A percentile compares a stretch with the other conserved stretches of the same genome.
phyloP scores from a whole-genome alignment of 2,113 vertebrate species.

The Dunckerocampus dactyliophorus region DNA sequence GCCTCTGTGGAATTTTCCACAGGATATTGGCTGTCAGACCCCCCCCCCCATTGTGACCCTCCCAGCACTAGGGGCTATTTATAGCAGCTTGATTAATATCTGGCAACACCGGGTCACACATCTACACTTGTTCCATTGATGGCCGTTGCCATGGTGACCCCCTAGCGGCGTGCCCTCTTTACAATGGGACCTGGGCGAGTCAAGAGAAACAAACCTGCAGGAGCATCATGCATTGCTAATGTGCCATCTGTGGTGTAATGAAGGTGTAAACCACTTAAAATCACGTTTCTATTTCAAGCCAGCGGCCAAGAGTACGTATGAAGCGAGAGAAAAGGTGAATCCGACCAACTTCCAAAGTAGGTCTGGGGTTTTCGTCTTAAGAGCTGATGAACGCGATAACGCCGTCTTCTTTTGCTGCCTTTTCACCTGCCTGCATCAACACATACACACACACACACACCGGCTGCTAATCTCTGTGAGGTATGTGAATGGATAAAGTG shows the following conservation, averaged over 20 bases:
- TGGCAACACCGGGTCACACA: constrained; percentile 72
- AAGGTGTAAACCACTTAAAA: background rate
- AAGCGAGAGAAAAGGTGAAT: background rate
- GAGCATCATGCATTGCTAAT: too few species aligned
- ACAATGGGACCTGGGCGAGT: constrained; percentile 47
- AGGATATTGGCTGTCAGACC: constrained; percentile 74
- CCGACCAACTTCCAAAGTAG: constrained; percentile 33
- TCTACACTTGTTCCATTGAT: constrained; percentile 76
- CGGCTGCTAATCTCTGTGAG: constrained; percentile 49
- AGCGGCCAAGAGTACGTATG: background rate
- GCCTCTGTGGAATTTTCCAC: constrained; percentile 74
- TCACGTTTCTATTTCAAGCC: constrained; percentile 30
- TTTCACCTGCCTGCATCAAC: constrained; percentile 25
- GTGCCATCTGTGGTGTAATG: too few species aligned
- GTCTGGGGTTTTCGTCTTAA: constrained; percentile 14
- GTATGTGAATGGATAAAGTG: constrained; percentile 58
- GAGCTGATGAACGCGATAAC: constrained; percentile 15
- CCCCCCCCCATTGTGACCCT: constrained; percentile 68
- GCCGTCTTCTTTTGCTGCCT: constrained; percentile 2
- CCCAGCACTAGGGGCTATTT: constrained; percentile 68
- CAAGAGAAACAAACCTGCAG: background rate
- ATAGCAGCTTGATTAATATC: constrained; percentile 77
- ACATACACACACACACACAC: constrained; percentile 29
- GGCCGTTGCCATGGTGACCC: constrained; percentile 70
- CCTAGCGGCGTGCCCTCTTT: constrained; percentile 44